phyloP scores from a whole-genome alignment of 2,113 vertebrate genomes.

The Alces alces region DNA sequence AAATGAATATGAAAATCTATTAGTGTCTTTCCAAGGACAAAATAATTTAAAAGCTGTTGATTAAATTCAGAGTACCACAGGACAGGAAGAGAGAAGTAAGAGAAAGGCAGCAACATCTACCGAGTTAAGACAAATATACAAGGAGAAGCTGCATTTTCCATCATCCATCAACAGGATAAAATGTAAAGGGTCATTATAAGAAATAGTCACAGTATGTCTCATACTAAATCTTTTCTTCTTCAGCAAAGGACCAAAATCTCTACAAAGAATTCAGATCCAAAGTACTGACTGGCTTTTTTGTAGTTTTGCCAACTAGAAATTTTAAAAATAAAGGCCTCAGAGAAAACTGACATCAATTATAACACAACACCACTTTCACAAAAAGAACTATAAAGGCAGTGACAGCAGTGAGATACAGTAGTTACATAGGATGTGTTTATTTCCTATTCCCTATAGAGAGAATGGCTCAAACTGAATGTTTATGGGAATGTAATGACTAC shows the following conservation, averaged over 20 bases:
- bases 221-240: not conserved
- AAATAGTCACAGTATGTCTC: not conserved
- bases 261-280: not conserved
- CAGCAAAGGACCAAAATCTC: not conserved
- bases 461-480: not conserved
- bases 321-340: not conserved
- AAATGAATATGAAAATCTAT: not conserved
- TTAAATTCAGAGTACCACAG: not conserved
- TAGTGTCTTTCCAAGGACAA: not conserved
- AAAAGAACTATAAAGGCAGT: not conserved
- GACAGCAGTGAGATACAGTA: not conserved
- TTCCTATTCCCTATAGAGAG: not conserved
- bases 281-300: not conserved
- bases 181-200: not conserved
- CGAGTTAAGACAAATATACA: not conserved
- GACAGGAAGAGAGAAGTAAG: not conserved
- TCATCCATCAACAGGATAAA: not conserved
- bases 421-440: not conserved
- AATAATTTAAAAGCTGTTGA: not conserved
- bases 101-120: not conserved
- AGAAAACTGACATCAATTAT: not conserved
- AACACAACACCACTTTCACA: not conserved
- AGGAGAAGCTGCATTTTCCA: not conserved
- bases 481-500: not conserved
- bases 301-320: not conserved